phyloP scores from a whole-genome alignment of 2,797 vertebrate genomes.

The Rallus crepitans region DNA sequence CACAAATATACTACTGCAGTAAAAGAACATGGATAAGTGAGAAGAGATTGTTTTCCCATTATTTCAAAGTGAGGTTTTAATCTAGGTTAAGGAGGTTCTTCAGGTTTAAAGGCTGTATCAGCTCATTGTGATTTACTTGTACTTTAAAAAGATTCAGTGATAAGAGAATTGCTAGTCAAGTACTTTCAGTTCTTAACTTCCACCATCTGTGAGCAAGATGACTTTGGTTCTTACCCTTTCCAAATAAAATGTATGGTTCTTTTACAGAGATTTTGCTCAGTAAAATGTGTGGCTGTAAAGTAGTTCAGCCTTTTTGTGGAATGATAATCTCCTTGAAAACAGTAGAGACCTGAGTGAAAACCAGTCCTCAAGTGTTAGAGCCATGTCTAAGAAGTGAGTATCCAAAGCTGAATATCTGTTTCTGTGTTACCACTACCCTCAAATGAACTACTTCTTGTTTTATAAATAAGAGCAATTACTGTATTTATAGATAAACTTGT shows the following conservation, averaged over 20 bases:
- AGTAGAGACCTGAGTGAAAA: not conserved
- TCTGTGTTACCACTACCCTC: not conserved
- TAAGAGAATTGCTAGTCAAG: not conserved
- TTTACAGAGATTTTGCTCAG: not conserved
- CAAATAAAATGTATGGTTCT: not conserved
- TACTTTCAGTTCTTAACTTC: not conserved
- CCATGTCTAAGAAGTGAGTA: not conserved
- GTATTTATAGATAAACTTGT: not conserved
- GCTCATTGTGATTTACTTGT: not conserved
- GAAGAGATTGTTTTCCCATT: not conserved
- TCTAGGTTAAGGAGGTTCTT: not conserved
- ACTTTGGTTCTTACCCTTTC: constrained; percentile 39
- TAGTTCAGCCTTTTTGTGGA: not conserved
- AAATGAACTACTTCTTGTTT: not conserved
- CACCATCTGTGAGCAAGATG: not conserved
- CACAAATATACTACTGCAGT: not conserved
- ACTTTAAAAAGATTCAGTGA: not conserved
- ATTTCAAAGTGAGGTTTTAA: not conserved
- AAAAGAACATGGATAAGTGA: not conserved
- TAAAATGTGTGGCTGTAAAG: not conserved
- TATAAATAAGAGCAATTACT: not conserved
- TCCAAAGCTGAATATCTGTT: not conserved
- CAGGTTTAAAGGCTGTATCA: not conserved
- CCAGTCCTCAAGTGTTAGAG: not conserved
- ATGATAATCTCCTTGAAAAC: not conserved